Base-by-base conservation (phyloP, 2,113 vertebrate genomes). In the Dendropsophus ebraccatus region DNA sequence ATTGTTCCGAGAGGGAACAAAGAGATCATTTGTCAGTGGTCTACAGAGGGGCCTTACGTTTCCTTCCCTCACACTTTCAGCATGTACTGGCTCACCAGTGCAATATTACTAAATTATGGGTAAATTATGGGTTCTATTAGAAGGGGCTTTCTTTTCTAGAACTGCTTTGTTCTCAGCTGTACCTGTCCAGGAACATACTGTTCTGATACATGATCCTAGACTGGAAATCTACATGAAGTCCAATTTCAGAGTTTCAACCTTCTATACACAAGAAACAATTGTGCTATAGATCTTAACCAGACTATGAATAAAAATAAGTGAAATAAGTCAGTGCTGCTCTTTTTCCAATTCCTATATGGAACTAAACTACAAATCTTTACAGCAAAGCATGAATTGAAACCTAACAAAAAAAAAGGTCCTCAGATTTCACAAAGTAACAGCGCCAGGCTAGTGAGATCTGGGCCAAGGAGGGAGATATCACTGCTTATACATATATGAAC, bases 121-220 rank as follows among this genome's bases (percentile, higher is more conserved):
- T 54, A 58, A 23, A 58, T 58, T 23, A 79, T 35, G 25, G 17
- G 50, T 13, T 56, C 70, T 23, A 69, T 69, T 21, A 45, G 35
- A 45, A 32, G 11, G 6, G 19, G 21, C 0, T 45, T 72, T 65
- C 2, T 21, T 13, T 12, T 12, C 21, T 23, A 23, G 37, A 9
- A n/a, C 1, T 14, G 21, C 69, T 73, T 45, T 45, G 49, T 47
- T 69, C 30, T 69, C 2, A 9, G 25, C 25, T 23, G 45, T 82
- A 70, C 50, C 67, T 58, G 82, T 30, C 30, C 13, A 12, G 16
- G 82, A 25, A 74, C 81, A 54, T n/a, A 54, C 19, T 54, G 65
- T 56, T 52, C 81, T 16, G 81, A 52, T 69, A 54, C 52, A 30
- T 30, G 52, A 74, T 58, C 52, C 23, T 17, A 35, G 1, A 19